These are phyloP conservation scores for Gymnogyps californianus DNA, from an alignment of 2,113 vertebrate genomes.

Conservation along the genomic window DNA sequence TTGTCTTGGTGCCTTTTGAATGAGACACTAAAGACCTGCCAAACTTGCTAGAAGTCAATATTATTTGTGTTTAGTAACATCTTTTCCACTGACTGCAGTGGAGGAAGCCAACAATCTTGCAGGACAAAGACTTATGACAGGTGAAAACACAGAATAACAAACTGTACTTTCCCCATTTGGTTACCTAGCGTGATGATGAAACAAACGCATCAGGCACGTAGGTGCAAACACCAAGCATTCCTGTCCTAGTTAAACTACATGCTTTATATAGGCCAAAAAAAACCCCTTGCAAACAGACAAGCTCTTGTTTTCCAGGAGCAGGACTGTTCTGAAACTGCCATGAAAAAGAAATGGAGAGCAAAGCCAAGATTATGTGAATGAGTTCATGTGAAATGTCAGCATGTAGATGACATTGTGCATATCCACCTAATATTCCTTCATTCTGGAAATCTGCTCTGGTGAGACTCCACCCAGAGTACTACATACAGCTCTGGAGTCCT, in stretches of 20 bases:
- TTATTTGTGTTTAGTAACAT: background rate
- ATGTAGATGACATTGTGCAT: no score
- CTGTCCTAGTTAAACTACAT: background rate
- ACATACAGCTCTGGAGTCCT: background rate
- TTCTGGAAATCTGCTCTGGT: background rate
- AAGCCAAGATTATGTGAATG: background rate
- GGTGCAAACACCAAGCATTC: background rate
- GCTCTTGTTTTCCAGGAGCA: background rate
- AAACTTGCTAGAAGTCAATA: background rate
- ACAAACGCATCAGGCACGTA: background rate
- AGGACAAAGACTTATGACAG: background rate
- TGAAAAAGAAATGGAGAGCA: background rate
- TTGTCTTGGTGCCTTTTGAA: background rate
- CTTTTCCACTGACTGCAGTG: background rate
- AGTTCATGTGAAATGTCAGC: background rate
- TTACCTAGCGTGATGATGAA: background rate
- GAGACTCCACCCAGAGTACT: background rate
- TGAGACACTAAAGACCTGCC: background rate
- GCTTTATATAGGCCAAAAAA: background rate
- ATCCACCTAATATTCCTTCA: background rate
- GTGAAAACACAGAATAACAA: background rate
- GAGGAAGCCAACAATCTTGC: background rate
- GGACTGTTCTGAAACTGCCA: background rate
- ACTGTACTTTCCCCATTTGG: background rate
- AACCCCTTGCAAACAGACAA: background rate